Percentiles rank a stretch among this genome's conserved stretches.
Conservation (phyloP, 2,888 invertebrate genomes). For the Anodontia alba region DNA sequence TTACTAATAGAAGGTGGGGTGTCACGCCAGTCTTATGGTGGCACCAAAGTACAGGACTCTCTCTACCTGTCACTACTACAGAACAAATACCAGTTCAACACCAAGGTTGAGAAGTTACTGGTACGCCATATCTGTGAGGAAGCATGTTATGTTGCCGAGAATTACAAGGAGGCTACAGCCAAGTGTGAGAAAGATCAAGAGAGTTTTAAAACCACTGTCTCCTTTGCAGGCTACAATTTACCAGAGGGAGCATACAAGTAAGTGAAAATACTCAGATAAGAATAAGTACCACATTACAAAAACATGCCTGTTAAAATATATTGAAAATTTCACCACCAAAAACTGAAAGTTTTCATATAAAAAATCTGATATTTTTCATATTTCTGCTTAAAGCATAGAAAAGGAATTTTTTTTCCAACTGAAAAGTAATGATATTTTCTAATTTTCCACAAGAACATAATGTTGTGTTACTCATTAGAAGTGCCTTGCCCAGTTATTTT, state of each 20-base stretch:
- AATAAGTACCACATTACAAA: too few relatives aligned
- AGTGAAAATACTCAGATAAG: conserved; percentile 53
- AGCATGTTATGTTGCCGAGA: conserved; percentile 86
- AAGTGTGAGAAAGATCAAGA: conserved; percentile 83
- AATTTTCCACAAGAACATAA: too few relatives aligned
- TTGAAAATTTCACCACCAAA: too few relatives aligned
- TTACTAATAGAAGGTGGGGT: conserved; percentile 86
- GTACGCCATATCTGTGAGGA: conserved; percentile 86
- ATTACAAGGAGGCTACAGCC: conserved; percentile 84
- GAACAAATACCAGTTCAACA: conserved; percentile 84
- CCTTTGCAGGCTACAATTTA: conserved; percentile 76
- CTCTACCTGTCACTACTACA: conserved; percentile 85
- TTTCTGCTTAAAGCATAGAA: too few relatives aligned
- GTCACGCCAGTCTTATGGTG: conserved; percentile 87
- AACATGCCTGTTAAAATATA: too few relatives aligned
- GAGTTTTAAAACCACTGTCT: conserved; percentile 72
- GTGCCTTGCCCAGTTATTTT: too few relatives aligned
- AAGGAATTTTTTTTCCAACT: too few relatives aligned
- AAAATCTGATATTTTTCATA: too few relatives aligned
- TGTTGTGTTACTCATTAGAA: too few relatives aligned
- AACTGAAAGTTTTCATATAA: too few relatives aligned
- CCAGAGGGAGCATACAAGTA: conserved; percentile 80
- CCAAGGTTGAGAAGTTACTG: conserved; percentile 85
- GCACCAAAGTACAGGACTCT: conserved; percentile 85
- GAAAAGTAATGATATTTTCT: not conserved